Evolutionary conservation across 2,888 invertebrate genomes (phyloP), one percentile per base, ranked within the genome.

Genomic region (Octodonta nipae): DNA sequence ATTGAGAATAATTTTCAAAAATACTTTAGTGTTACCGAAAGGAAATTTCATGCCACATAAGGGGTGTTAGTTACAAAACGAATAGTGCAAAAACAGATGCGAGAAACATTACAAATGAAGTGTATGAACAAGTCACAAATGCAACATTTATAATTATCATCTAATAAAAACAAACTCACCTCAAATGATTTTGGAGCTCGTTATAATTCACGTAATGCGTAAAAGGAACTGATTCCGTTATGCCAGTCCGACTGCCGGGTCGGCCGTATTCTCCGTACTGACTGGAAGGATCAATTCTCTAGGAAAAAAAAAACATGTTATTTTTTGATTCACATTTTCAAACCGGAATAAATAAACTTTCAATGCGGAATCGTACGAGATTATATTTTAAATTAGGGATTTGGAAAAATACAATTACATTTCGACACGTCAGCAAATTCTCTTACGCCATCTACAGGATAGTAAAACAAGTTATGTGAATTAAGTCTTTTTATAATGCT

Each of bases 181-280:
- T 83, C 49, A 84, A 66, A 58, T 84, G 83, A 51, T 78, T 80
- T 61, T 84, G 83, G 50, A 86, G 74, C 63, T 86, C 85, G 56
- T 84, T 81, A 50, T 83, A 84, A 61, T 86, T 86, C 42, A 82
- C 82, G 58, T 85, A 85, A 56, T 86, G 84, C 26, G 69, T 69
- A 48, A 69, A 71, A 17, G 68, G 64, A 34, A 64, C 64, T 2
- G 68, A 60, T 36, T 70, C 70, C 3, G 65, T 61, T 35, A 69
- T 67, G 3, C 67, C 70, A 22, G 64, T 63, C 36, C 70, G 56
- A 46, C 67, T 68, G n/a, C 69, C 70, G 6, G 70, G 70, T 37
- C 69, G 50, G 33, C 63, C 64, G 33, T 49, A 52, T 46, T 66
- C 65, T 26, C 62, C 61, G 40, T 63, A 66, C 15, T 35, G 36